Percentiles rank a stretch among this genome's conserved stretches.
Conservation (phyloP, 2,888 invertebrate genomes). For the Lepidochrysops patricia region DNA sequence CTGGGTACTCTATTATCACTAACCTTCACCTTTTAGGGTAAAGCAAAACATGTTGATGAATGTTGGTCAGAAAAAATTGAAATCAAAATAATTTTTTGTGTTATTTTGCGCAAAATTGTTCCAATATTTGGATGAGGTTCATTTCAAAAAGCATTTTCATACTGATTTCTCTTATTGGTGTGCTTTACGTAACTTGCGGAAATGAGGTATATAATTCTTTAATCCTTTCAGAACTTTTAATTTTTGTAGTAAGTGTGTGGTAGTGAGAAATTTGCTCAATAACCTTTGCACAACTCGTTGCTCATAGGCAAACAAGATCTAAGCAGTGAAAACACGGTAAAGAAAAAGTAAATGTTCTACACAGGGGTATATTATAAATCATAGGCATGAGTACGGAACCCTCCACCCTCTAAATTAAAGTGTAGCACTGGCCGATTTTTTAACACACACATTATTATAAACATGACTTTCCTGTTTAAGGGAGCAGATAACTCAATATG, state of each 20-base stretch:
- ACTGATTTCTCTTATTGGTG: no score
- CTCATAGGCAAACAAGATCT: no score
- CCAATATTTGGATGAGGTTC: no score
- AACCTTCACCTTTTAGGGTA: conserved; percentile 45
- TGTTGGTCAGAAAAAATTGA: neutral
- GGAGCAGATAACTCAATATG: conserved; percentile 51
- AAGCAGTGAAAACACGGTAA: neutral
- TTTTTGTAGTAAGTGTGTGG: no score
- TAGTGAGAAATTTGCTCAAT: no score
- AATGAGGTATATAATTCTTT: no score
- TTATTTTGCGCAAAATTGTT: neutral
- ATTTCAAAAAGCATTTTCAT: no score
- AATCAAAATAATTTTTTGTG: neutral
- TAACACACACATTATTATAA: conserved; percentile 30
- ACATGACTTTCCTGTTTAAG: conserved; percentile 57
- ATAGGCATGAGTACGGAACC: conserved; percentile 28
- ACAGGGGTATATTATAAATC: no score
- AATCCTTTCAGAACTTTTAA: no score
- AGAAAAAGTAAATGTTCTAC: neutral
- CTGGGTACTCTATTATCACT: conserved; percentile 64
- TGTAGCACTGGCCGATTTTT: neutral
- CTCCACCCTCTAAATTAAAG: neutral
- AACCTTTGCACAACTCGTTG: no score
- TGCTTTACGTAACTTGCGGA: no score
- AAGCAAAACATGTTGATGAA: neutral